A percentile compares a stretch with the other conserved stretches of the same genome.
Evolutionary conservation across 2,888 invertebrate genomes (phyloP).

Genomic region (Empis livida): DNA sequence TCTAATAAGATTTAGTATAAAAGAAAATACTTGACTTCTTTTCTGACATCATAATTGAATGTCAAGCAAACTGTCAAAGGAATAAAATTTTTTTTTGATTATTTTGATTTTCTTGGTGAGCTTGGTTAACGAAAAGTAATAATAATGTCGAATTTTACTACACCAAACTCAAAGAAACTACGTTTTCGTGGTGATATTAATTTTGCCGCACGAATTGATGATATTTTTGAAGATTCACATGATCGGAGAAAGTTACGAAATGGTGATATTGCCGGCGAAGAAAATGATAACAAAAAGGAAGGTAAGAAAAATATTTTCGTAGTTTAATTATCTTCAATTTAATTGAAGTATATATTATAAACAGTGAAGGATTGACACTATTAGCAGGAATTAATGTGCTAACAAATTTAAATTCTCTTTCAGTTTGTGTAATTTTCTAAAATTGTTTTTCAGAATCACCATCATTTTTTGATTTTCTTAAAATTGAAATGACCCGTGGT

Average conservation of each 20-base stretch:
- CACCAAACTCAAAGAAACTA: conserved; percentile 24
- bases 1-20: too few relatives aligned
- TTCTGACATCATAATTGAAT: too few relatives aligned
- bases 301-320: conserved; percentile 3
- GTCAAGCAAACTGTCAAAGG: too few relatives aligned
- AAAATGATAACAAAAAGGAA: conserved; percentile 9
- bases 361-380: too few relatives aligned
- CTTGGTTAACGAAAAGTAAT: background rate
- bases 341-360: too few relatives aligned
- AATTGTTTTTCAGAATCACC: conserved; percentile 16
- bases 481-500: conserved; percentile 79
- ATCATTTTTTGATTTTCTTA: conserved; percentile 52
- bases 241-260: conserved; percentile 12
- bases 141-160: conserved; percentile 4
- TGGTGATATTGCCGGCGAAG: conserved; percentile 8
- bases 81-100: too few relatives aligned
- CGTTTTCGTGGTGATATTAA: conserved; percentile 37
- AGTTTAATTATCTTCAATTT: too few relatives aligned
- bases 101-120: too few relatives aligned
- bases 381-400: too few relatives aligned
- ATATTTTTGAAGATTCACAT: conserved; percentile 19
- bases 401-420: too few relatives aligned
- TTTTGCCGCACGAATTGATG: conserved; percentile 24
- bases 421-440: too few relatives aligned
- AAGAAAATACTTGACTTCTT: too few relatives aligned